Conservation (phyloP, 2,113 vertebrate species). For the Mirounga angustirostris region DNA sequence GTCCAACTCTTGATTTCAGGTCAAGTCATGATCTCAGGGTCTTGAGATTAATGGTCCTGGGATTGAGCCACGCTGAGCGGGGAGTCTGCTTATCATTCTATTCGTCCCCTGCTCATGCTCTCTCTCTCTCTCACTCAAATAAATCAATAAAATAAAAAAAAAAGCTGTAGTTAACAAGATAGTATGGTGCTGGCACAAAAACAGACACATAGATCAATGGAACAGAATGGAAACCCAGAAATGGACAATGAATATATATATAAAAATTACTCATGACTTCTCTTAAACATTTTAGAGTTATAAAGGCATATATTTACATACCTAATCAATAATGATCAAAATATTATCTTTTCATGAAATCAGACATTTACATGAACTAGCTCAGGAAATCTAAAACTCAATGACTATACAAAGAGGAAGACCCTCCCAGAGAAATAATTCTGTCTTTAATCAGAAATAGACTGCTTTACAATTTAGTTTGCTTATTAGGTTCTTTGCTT, state of each 20-base stretch:
- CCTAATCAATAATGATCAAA: neutral
- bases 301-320: neutral
- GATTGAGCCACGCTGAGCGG: neutral
- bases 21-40: neutral
- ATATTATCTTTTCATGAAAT: neutral
- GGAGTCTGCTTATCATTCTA: neutral
- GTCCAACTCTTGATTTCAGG: neutral
- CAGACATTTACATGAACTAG: neutral
- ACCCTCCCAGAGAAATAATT: neutral
- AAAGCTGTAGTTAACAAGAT: neutral
- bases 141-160: neutral
- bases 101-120: neutral
- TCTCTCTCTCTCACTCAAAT: neutral
- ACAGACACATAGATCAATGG: neutral
- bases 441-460: neutral
- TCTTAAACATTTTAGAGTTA: neutral
- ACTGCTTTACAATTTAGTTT: neutral
- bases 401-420: neutral
- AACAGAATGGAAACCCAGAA: neutral
- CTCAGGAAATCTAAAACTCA: neutral
- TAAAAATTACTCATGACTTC: neutral
- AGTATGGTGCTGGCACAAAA: neutral
- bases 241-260: neutral
- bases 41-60: neutral
- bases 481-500: neutral